These are phyloP conservation scores for Pyxicephalus adspersus DNA, from an alignment of 2,113 vertebrate genomes.

Conservation along the genomic window DNA sequence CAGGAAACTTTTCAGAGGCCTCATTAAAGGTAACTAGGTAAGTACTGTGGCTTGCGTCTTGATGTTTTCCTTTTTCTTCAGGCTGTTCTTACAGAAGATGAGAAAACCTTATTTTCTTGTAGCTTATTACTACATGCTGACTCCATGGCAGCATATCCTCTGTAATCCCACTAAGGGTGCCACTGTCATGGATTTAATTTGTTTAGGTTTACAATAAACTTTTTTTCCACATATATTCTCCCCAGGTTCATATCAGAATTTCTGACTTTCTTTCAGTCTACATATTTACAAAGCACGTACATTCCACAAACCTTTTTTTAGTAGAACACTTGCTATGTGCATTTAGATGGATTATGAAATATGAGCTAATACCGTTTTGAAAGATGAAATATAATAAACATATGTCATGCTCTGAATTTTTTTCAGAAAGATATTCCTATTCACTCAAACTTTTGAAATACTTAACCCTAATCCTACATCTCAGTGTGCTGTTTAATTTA, in stretches of 20 bases:
- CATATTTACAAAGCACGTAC: slow-evolving; percentile 23
- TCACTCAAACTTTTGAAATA: slow-evolving; percentile 10
- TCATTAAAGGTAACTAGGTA: background rate
- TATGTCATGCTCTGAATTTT: slow-evolving; percentile 20
- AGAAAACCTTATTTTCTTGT: background rate
- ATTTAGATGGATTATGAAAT: slow-evolving; percentile 33
- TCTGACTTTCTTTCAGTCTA: background rate
- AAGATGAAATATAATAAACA: slow-evolving; percentile 44
- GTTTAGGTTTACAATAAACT: slow-evolving; percentile 31
- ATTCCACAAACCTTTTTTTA: slow-evolving; percentile 17
- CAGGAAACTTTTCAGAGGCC: background rate
- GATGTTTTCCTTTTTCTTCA: background rate
- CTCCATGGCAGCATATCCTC: slow-evolving; percentile 43
- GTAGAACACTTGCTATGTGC: slow-evolving; percentile 9
- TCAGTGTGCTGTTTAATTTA: slow-evolving; percentile 9
- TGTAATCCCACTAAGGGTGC: slow-evolving; percentile 39
- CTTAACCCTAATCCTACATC: slow-evolving; percentile 21
- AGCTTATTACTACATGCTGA: slow-evolving; percentile 29
- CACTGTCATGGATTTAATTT: slow-evolving; percentile 54
- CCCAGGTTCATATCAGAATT: slow-evolving; percentile 5
- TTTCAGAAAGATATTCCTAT: slow-evolving; percentile 5
- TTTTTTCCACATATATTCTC: slow-evolving; percentile 5
- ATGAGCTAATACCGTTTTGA: background rate
- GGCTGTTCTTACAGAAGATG: background rate
- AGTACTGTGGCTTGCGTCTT: background rate